phyloP scores from a whole-genome alignment of 2,888 invertebrate genomes.

The Drosophila lacicola region DNA sequence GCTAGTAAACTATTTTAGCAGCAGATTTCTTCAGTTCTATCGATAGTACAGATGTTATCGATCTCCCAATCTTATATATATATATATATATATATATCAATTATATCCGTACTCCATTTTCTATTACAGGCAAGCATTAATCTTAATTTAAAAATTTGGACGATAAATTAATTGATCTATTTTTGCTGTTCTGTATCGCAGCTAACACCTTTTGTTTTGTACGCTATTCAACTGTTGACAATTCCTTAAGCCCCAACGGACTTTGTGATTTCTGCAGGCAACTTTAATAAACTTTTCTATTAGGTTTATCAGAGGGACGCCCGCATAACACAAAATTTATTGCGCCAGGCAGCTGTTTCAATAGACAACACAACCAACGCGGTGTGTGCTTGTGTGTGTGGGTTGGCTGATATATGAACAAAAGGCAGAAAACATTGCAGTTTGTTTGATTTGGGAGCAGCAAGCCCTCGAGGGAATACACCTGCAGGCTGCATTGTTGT shows the following conservation, averaged over 20 bases:
- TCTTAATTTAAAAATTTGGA: neutral
- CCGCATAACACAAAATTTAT: slow-evolving; percentile 36
- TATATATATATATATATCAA: too few relatives aligned
- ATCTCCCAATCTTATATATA: too few relatives aligned
- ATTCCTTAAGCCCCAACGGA: slow-evolving; percentile 1
- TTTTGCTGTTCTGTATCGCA: neutral
- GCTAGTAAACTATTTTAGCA: too few relatives aligned
- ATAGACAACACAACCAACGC: slow-evolving; percentile 2
- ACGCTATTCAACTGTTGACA: neutral
- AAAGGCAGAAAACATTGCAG: slow-evolving; percentile 31
- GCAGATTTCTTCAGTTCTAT: neutral
- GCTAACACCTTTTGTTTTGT: neutral
- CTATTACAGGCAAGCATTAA: too few relatives aligned
- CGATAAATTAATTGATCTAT: neutral
- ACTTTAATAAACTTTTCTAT: slow-evolving; percentile 23
- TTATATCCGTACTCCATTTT: too few relatives aligned
- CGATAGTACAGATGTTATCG: too few relatives aligned
- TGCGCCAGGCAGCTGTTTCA: slow-evolving; percentile 7
- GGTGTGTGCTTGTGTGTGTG: slow-evolving; percentile 1
- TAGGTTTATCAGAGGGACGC: slow-evolving; percentile 9
- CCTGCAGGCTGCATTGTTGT: slow-evolving; percentile 20
- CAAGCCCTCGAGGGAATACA: slow-evolving; percentile 20
- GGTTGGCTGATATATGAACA: slow-evolving; percentile 11
- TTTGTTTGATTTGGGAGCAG: neutral
- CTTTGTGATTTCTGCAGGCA: neutral